Percentiles rank a stretch among this genome's conserved stretches.
phyloP scores from a whole-genome alignment of 1,140 invertebrate genomes.

The Halictus rubicundus region DNA sequence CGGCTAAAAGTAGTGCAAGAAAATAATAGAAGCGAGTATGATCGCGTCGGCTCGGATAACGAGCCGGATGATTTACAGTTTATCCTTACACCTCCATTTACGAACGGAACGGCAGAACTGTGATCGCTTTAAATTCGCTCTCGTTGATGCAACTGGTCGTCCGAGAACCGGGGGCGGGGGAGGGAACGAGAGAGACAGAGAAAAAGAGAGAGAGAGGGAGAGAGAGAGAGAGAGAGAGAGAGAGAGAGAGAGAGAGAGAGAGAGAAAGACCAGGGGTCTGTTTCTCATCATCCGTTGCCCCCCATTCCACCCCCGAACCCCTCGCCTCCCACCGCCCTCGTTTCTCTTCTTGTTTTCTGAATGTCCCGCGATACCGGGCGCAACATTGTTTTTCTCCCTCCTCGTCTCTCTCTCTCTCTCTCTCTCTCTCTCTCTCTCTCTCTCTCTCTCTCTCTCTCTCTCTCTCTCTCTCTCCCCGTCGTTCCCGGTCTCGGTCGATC shows the following conservation, averaged over 20 bases:
- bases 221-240: background rate
- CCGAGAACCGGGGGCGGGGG: background rate
- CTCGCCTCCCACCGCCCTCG: background rate
- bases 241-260: background rate
- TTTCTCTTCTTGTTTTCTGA: slow-evolving; percentile 60
- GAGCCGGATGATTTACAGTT: slow-evolving; percentile 53
- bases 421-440: too few relatives aligned
- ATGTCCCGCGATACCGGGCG: slow-evolving; percentile 60
- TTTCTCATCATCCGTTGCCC: slow-evolving; percentile 53
- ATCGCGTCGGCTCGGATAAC: slow-evolving; percentile 43
- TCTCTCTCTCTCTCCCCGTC: background rate
- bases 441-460: background rate
- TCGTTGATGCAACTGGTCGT: slow-evolving; percentile 48
- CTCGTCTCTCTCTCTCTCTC: slow-evolving; percentile 2
- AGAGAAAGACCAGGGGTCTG: background rate
- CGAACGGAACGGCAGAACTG: slow-evolving; percentile 26
- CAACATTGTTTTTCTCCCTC: slow-evolving; percentile 62
- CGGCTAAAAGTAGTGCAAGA: slow-evolving; percentile 12
- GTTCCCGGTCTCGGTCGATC: slow-evolving; percentile 14
- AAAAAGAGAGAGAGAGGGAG: too few relatives aligned
- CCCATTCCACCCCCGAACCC: background rate
- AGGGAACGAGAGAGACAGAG: slow-evolving; percentile 13
- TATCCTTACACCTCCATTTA: slow-evolving; percentile 52
- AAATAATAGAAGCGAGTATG: slow-evolving; percentile 28
- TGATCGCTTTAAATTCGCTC: slow-evolving; percentile 51